phyloP scores from a whole-genome alignment of 2,888 invertebrate species.

The Leptopilina myrica region DNA sequence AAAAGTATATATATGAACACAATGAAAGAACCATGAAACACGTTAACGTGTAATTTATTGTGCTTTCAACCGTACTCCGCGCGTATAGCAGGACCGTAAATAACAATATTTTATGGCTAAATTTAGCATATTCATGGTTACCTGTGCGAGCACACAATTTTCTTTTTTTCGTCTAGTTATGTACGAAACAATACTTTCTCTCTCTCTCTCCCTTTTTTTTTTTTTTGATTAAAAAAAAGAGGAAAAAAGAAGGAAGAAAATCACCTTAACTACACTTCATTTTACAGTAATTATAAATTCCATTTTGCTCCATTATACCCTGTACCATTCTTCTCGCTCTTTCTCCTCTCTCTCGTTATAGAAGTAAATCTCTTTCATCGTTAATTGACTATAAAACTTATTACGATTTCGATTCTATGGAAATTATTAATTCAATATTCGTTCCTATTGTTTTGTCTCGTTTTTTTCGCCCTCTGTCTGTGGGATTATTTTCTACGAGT shows the following conservation, averaged over 20 bases:
- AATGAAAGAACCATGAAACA: conserved; percentile 38
- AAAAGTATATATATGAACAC: conserved; percentile 26
- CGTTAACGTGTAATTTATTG: conserved; percentile 40
- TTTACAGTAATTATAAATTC: conserved; percentile 31
- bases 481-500: too few relatives aligned
- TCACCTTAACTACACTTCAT: conserved; percentile 29
- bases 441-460: neutral
- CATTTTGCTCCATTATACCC: conserved; percentile 21
- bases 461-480: too few relatives aligned
- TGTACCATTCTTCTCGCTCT: neutral
- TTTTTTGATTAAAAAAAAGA: conserved; percentile 8
- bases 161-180: conserved; percentile 29
- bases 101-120: conserved; percentile 39
- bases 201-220: neutral
- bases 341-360: neutral
- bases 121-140: conserved; percentile 38
- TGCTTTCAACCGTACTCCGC: conserved; percentile 36
- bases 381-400: conserved; percentile 29
- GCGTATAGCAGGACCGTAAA: conserved; percentile 26
- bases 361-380: conserved; percentile 2
- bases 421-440: neutral
- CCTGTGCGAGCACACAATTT: neutral
- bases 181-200: conserved; percentile 7
- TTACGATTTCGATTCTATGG: neutral
- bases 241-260: neutral